A percentile compares a stretch with the other conserved stretches of the same genome.
Evolutionary conservation across 2,113 vertebrate species (phyloP).

Genomic region (Turnix velox): DNA sequence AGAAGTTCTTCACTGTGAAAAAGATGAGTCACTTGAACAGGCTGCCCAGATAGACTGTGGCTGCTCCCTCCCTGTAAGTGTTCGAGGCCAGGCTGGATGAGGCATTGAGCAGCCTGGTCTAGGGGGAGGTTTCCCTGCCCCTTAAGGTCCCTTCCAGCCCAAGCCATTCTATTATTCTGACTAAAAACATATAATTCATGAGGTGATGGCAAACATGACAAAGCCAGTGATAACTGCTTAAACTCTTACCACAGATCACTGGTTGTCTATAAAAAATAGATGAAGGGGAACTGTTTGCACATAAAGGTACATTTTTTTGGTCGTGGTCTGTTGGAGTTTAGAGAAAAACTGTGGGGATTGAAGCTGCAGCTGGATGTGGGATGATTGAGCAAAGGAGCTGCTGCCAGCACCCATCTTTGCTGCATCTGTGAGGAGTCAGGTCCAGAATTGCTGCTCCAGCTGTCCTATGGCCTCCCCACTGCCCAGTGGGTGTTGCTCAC

Average conservation of each 20-base stretch:
- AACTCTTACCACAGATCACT: not conserved
- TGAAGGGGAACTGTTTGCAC: not conserved
- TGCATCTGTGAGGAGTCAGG: too few species aligned
- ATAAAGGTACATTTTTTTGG: not conserved
- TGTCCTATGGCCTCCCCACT: not conserved
- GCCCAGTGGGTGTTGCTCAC: accelerated
- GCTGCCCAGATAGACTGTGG: too few species aligned
- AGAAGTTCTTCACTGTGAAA: too few species aligned
- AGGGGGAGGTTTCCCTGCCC: too few species aligned
- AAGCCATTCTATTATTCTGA: too few species aligned
- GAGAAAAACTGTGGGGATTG: not conserved
- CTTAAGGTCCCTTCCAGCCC: too few species aligned
- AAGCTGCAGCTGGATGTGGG: not conserved
- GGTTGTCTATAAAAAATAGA: not conserved
- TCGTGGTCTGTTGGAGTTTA: not conserved
- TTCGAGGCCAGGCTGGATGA: too few species aligned
- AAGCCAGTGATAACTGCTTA: not conserved
- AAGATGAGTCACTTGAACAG: too few species aligned
- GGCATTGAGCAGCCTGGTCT: too few species aligned
- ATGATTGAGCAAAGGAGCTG: not conserved
- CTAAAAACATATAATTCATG: not conserved
- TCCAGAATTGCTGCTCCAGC: too few species aligned
- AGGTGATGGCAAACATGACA: not conserved
- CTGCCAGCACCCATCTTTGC: not conserved
- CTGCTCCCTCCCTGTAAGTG: too few species aligned